Evolutionary conservation across 23 tunicate genomes (phyloP).

Genomic region (Halocynthia aurantium): DNA sequence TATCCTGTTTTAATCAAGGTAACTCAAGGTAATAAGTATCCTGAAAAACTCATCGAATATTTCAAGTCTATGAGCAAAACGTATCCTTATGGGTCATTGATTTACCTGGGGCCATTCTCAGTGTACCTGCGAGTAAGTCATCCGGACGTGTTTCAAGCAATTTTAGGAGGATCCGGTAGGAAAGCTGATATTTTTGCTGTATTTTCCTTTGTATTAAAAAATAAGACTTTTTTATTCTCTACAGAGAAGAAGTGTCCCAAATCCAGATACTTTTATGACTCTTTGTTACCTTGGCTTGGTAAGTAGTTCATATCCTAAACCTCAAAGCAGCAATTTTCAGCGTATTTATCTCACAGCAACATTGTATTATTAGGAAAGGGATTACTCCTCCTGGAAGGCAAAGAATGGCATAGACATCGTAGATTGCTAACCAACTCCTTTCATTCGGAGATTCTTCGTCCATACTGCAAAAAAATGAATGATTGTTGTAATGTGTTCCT

Average conservation of each 20-base stretch:
- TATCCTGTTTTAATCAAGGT: too few species aligned
- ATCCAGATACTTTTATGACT: not conserved
- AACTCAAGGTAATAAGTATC: not conserved
- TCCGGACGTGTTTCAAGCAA: conserved; percentile 31
- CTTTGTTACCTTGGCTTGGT: conserved; percentile 27
- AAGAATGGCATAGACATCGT: conserved; percentile 66
- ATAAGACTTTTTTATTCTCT: not conserved
- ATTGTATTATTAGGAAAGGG: conserved; percentile 37
- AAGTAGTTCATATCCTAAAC: not conserved
- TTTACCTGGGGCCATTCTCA: conserved; percentile 48
- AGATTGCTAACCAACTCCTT: conserved; percentile 59
- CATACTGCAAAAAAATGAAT: conserved; percentile 51
- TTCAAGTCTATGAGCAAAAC: conserved; percentile 31
- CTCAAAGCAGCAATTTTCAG: not conserved
- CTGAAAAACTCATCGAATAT: conserved; percentile 24
- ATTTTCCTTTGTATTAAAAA: not conserved
- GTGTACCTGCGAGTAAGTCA: conserved; percentile 28
- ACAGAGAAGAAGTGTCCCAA: not conserved
- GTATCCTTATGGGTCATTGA: conserved; percentile 42
- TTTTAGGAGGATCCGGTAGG: conserved; percentile 40
- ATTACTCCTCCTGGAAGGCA: conserved; percentile 22
- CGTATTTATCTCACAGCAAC: not conserved
- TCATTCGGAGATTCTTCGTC: conserved; percentile 65
- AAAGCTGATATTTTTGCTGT: not conserved
- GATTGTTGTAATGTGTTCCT: conserved; percentile 40